Conservation (phyloP, 2,113 vertebrate genomes). For the Sminthopsis crassicaudata region DNA sequence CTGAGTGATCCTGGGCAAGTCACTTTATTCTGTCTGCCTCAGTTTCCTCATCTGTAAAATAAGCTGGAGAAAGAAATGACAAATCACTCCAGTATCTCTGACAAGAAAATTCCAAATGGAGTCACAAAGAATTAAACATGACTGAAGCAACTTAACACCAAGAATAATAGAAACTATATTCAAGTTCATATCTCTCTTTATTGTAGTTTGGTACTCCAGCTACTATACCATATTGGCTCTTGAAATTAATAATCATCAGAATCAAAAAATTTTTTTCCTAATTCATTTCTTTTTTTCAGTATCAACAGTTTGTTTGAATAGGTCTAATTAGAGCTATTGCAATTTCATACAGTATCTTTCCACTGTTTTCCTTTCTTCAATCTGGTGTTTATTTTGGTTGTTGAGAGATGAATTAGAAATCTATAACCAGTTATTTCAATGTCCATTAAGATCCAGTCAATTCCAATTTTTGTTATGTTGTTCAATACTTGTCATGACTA, state of each 20-base stretch:
- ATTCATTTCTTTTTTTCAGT: neutral
- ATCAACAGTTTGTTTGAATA: neutral
- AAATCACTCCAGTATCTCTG: neutral
- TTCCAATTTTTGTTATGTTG: neutral
- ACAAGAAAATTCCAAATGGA: neutral
- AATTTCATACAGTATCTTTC: neutral
- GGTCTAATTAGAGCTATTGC: neutral
- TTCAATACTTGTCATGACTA: too few relatives aligned
- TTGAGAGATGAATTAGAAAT: neutral
- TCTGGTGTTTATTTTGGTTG: neutral
- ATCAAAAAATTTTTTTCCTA: neutral
- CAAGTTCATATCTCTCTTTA: neutral
- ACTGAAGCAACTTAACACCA: neutral
- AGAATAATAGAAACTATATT: neutral
- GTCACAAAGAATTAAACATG: neutral
- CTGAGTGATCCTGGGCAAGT: neutral
- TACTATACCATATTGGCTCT: neutral
- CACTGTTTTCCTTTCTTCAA: neutral
- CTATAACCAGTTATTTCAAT: neutral
- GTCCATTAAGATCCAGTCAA: neutral
- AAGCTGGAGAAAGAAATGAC: neutral
- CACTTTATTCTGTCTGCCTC: neutral
- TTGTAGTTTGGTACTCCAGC: neutral
- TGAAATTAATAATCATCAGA: neutral
- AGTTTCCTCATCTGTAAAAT: neutral